Conservation (phyloP, 2,797 vertebrate species). For the Diglossa cyanea region DNA sequence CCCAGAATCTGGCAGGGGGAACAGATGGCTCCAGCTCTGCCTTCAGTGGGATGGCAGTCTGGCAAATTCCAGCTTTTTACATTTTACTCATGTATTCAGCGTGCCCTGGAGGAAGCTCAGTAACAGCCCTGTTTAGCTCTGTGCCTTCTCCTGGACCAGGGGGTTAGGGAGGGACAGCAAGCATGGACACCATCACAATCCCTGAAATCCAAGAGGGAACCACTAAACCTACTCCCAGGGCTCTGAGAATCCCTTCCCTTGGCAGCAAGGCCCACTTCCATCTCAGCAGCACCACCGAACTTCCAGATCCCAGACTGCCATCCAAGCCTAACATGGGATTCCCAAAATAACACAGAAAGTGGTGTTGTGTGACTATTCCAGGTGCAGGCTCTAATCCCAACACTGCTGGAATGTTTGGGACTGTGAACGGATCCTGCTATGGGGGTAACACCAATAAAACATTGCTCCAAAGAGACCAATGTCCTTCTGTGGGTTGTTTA, state of each 20-base stretch:
- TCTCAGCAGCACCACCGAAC: not conserved
- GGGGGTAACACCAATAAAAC: constrained; percentile 38
- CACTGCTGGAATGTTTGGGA: not conserved
- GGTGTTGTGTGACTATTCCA: not conserved
- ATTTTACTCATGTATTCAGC: not conserved
- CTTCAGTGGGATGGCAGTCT: not conserved
- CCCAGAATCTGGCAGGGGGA: not conserved
- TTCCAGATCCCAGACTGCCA: not conserved
- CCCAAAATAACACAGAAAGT: not conserved
- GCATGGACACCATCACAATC: rapidly evolving
- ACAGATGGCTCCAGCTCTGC: not conserved
- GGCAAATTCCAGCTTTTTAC: not conserved
- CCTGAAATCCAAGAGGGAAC: not conserved
- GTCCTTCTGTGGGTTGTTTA: not conserved
- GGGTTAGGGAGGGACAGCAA: not conserved
- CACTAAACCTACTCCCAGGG: not conserved
- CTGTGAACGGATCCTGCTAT: not conserved
- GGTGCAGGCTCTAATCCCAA: not conserved
- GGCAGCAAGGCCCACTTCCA: rapidly evolving
- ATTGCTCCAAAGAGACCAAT: not conserved
- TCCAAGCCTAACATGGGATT: rapidly evolving
- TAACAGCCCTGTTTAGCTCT: not conserved
- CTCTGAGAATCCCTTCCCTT: rapidly evolving
- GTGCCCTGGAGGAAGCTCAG: not conserved
- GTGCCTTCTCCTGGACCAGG: not conserved